phyloP scores from a whole-genome alignment of 2,888 invertebrate species.

The Mythimna vitellina region DNA sequence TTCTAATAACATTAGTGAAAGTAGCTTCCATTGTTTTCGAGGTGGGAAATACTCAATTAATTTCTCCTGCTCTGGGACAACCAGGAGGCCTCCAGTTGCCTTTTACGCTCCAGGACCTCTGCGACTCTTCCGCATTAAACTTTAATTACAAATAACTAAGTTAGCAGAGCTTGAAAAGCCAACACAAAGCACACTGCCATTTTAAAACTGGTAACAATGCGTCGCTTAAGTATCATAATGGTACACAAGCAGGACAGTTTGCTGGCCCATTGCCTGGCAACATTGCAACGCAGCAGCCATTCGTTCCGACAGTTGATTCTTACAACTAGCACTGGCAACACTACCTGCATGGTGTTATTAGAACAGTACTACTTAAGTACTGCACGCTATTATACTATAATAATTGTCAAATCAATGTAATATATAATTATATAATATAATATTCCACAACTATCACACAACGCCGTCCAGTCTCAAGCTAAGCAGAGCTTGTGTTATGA shows the following conservation, averaged over 20 bases:
- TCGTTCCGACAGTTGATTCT: slow-evolving; percentile 48
- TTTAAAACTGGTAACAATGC: slow-evolving; percentile 23
- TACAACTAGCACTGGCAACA: slow-evolving; percentile 14
- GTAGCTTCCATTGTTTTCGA: too few species aligned
- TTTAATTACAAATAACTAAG: background rate
- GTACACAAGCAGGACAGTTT: slow-evolving; percentile 42
- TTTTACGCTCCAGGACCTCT: too few species aligned
- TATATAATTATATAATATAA: too few species aligned
- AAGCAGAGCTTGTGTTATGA: too few species aligned
- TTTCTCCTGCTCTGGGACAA: too few species aligned
- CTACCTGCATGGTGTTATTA: background rate
- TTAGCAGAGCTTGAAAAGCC: background rate
- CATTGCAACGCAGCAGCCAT: slow-evolving; percentile 20
- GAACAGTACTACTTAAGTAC: background rate
- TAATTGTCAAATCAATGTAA: too few species aligned
- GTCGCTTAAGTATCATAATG: slow-evolving; percentile 37
- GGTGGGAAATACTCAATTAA: too few species aligned
- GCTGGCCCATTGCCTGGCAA: slow-evolving; percentile 44
- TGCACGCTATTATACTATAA: background rate
- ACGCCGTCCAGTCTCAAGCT: too few species aligned
- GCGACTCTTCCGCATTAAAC: background rate
- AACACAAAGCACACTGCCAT: slow-evolving; percentile 5
- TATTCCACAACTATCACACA: too few species aligned
- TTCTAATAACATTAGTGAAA: background rate
- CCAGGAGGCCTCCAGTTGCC: too few species aligned